These are phyloP conservation scores for Panulirus ornatus DNA, from an alignment of 1,140 invertebrate genomes.

Conservation along the genomic window DNA sequence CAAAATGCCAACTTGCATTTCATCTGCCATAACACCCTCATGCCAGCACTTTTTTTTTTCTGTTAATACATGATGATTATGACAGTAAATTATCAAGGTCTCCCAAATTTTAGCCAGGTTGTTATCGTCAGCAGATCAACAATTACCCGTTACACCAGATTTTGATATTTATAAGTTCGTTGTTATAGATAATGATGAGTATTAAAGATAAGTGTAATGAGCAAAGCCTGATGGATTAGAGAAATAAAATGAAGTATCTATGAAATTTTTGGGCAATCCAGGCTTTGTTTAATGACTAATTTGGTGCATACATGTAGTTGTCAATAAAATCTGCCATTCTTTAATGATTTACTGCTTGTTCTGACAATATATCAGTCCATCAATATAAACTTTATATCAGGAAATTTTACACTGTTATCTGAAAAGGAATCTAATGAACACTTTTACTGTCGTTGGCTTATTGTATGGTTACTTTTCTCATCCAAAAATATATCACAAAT, in stretches of 20 bases:
- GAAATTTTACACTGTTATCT: not conserved
- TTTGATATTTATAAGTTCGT: not conserved
- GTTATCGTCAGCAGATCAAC: not conserved
- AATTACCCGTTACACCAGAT: not conserved
- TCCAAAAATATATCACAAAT: not conserved
- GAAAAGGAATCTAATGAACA: not conserved
- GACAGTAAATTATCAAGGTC: not conserved
- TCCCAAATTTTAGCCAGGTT: not conserved
- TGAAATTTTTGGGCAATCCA: not conserved
- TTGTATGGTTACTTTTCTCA: constrained; percentile 3
- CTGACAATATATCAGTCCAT: not conserved
- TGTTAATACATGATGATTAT: constrained; percentile 10
- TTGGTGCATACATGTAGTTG: not conserved
- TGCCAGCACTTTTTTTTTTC: constrained; percentile 23
- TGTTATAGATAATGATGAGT: not conserved
- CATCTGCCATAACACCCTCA: constrained; percentile 42
- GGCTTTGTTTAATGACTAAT: not conserved
- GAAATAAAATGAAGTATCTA: not conserved
- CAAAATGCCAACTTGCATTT: constrained; percentile 29
- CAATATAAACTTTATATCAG: not conserved
- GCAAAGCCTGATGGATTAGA: not conserved
- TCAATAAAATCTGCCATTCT: not conserved
- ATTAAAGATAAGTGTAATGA: not conserved
- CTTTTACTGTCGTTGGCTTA: not conserved
- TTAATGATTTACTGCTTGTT: too few relatives aligned